Percentiles rank a stretch among this genome's conserved stretches.
Evolutionary conservation across 2,888 invertebrate genomes (phyloP).

Genomic region (Toxonevra muliebris): DNA sequence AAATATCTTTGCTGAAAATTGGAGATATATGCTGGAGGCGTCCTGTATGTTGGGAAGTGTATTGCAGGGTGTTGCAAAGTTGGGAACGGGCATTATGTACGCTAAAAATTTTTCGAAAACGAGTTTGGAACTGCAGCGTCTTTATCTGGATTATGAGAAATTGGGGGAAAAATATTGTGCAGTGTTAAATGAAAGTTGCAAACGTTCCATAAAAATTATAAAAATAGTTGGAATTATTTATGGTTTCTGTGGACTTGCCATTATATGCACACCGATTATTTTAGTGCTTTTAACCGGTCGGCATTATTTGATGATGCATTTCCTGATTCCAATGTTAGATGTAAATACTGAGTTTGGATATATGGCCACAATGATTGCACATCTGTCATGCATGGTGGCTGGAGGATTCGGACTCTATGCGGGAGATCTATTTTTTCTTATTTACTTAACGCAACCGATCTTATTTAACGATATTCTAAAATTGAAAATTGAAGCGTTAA

Average conservation of each 20-base stretch:
- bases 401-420: slow-evolving; percentile 44
- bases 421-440: slow-evolving; percentile 44
- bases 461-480: slow-evolving; percentile 44
- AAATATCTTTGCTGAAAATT: slow-evolving; percentile 33
- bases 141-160: no score
- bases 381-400: slow-evolving; percentile 34
- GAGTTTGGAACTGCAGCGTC: not conserved
- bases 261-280: slow-evolving; percentile 30
- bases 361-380: slow-evolving; percentile 37
- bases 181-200: slow-evolving; percentile 13
- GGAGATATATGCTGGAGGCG: slow-evolving; percentile 5
- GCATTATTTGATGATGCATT: slow-evolving; percentile 43
- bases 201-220: slow-evolving; percentile 19
- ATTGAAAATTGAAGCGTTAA: slow-evolving; percentile 42
- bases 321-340: slow-evolving; percentile 45
- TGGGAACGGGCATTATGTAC: no score
- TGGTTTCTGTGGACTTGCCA: not conserved
- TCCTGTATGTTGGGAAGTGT: no score
- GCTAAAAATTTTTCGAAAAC: not conserved
- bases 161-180: no score
- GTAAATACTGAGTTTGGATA: slow-evolving; percentile 39
- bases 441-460: slow-evolving; percentile 39
- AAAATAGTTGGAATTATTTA: slow-evolving; percentile 25
- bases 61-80: not conserved
- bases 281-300: slow-evolving; percentile 23